Evolutionary conservation across 2,113 vertebrate species (phyloP).

Genomic region (Corythoichthys haematopterus): DNA sequence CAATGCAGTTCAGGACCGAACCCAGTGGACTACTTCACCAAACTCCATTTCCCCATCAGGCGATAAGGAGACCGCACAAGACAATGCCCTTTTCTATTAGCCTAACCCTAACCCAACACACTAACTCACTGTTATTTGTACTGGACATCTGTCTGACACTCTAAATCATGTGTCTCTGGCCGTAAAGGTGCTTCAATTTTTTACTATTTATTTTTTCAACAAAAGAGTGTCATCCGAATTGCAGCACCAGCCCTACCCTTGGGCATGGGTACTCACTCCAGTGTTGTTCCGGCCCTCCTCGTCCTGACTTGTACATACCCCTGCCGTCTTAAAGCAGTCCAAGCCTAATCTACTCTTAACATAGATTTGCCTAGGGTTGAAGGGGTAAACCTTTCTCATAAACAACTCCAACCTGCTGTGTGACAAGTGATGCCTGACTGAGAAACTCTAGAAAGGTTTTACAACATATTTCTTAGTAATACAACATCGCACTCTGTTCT

Average conservation of each 20-base stretch:
- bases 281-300: conserved; percentile 24
- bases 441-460: conserved; percentile 54
- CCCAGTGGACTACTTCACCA: conserved; percentile 10
- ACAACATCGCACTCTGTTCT: conserved; percentile 11
- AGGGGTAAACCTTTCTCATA: conserved; percentile 53
- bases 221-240: conserved; percentile 28
- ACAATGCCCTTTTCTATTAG: conserved; percentile 53
- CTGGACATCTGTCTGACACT: conserved; percentile 53
- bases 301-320: conserved; percentile 24
- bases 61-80: conserved; percentile 44
- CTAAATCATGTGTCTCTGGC: conserved; percentile 39
- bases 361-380: conserved; percentile 49
- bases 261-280: conserved; percentile 13
- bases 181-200: conserved; percentile 24
- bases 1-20: conserved; percentile 12
- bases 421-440: conserved; percentile 59
- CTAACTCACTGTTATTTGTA: conserved; percentile 54
- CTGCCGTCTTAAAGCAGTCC: conserved; percentile 32
- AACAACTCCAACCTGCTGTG: conserved; percentile 42
- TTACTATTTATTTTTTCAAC: too few relatives aligned
- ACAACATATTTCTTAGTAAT: conserved; percentile 42
- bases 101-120: conserved; percentile 46
- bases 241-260: conserved; percentile 26
- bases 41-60: conserved; percentile 45
- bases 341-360: conserved; percentile 62